phyloP scores from a whole-genome alignment of 2,888 invertebrate species.

The Caradrina clavipalpis region DNA sequence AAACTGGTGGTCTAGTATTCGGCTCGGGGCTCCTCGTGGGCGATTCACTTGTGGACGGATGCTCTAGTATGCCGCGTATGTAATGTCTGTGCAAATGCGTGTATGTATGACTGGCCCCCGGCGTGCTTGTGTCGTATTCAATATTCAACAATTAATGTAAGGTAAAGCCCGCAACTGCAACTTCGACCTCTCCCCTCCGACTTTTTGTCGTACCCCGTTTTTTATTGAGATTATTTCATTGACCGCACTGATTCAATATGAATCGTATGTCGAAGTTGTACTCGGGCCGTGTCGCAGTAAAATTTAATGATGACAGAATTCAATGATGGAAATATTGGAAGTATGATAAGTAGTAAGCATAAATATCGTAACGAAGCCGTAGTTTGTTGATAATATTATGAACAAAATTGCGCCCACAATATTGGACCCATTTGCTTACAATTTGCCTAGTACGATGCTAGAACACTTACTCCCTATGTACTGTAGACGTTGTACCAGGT shows the following conservation, averaged over 20 bases:
- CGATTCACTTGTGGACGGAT: constrained; percentile 68
- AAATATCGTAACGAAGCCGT: constrained; percentile 79
- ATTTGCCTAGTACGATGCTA: constrained; percentile 14
- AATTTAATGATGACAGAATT: constrained; percentile 71
- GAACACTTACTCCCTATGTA: not conserved
- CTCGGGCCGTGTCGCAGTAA: constrained; percentile 61
- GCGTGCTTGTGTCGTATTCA: constrained; percentile 80
- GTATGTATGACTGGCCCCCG: constrained; percentile 62
- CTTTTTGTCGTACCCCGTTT: constrained; percentile 38
- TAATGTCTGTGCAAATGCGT: constrained; percentile 67
- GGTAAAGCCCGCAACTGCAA: constrained; percentile 64
- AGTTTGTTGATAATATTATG: constrained; percentile 71
- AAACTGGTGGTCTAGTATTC: constrained; percentile 68
- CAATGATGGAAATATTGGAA: constrained; percentile 68
- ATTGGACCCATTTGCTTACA: constrained; percentile 42
- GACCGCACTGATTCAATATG: constrained; percentile 9
- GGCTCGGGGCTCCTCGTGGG: constrained; percentile 69
- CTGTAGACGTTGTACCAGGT: not conserved
- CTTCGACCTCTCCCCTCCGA: constrained; percentile 54
- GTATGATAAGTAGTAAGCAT: constrained; percentile 84
- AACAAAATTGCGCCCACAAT: constrained; percentile 62
- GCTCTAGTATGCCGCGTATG: constrained; percentile 58
- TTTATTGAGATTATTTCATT: constrained; percentile 60
- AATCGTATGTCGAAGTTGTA: constrained; percentile 52
- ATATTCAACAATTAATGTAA: constrained; percentile 74